Base-by-base conservation (phyloP, 2,888 invertebrate species). In the Dicranocentrus wangi region DNA sequence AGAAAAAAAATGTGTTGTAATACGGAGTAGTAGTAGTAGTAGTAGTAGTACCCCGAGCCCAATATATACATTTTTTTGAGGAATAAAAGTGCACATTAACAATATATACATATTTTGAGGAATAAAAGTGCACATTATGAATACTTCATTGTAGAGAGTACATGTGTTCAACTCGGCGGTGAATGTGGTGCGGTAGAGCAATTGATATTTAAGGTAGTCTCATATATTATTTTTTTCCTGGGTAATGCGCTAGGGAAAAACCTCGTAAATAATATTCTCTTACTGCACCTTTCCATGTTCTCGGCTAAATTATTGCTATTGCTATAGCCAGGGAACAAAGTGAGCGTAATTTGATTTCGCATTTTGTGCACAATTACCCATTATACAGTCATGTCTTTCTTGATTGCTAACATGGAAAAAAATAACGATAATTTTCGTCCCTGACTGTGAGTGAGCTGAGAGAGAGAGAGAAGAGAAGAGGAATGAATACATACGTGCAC, bases 271-370 rank as follows among this genome's bases (percentile, higher is more conserved):
- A 72, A 72, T 72, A 42, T 47, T 72, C n/a, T 61, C 53, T 53
- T 72, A 61, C 43, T 43, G 73, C 73, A 73, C 65, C 63, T 65
- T 73, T 73, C 73, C 73, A 63, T 65, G 73, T 73, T 73, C 28
- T 65, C 25, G 10, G 51, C 28, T 65, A 61, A 72, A 61, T 72
- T 72, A 72, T 72, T 61, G 71, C 71, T 51, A 61, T 73, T 65
- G 73, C 60, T 23, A 68, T 32, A 42, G 51, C 70, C 23, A 28
- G 47, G 65, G 73, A 73, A 73, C 73, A 73, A 73, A 73, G 73
- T 73, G 73, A 73, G 73, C 53, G 39, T 73, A 73, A 73, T 73
- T 73, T 61, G 73, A 73, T 73, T 73, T 73, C 53, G 73, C 73
- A 73, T 73, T 73, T 73, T 73, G 53, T n/a, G 73, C 63, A 25